phyloP scores from a whole-genome alignment of 2,113 vertebrate genomes.

The Columba janthina region DNA sequence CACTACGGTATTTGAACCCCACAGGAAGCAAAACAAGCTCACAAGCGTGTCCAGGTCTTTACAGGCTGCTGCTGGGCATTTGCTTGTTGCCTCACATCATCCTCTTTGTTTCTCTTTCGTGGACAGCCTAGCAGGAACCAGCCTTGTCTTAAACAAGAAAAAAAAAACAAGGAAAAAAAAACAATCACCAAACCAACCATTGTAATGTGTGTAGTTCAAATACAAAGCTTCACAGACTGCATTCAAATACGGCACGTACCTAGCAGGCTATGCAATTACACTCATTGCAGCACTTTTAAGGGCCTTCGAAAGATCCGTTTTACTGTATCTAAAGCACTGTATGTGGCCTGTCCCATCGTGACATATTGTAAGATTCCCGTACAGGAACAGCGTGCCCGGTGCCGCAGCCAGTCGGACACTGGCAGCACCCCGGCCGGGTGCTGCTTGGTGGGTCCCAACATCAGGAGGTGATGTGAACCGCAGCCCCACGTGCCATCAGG shows the following conservation, averaged over 20 bases:
- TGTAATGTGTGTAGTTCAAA: not conserved
- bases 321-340: not conserved
- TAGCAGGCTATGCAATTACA: not conserved
- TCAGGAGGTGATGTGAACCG: not conserved
- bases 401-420: not conserved
- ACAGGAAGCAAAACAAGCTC: not conserved
- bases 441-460: not conserved
- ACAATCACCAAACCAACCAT: too few species aligned
- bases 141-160: not conserved
- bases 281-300: not conserved
- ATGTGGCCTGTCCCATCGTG: fast-evolving
- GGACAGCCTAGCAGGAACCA: not conserved
- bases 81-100: not conserved
- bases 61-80: not conserved
- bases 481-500: not conserved
- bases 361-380: fast-evolving
- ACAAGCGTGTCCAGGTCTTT: not conserved
- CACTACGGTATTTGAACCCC: not conserved
- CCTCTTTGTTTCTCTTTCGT: not conserved
- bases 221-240: fast-evolving
- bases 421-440: not conserved
- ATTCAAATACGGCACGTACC: fast-evolving
- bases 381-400: fast-evolving
- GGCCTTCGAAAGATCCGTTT: not conserved
- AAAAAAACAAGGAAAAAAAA: not conserved